Evolutionary conservation across 2,797 vertebrate genomes (phyloP), one percentile per base, ranked within the genome.

Genomic region (Synaphobranchus kaupii): DNA sequence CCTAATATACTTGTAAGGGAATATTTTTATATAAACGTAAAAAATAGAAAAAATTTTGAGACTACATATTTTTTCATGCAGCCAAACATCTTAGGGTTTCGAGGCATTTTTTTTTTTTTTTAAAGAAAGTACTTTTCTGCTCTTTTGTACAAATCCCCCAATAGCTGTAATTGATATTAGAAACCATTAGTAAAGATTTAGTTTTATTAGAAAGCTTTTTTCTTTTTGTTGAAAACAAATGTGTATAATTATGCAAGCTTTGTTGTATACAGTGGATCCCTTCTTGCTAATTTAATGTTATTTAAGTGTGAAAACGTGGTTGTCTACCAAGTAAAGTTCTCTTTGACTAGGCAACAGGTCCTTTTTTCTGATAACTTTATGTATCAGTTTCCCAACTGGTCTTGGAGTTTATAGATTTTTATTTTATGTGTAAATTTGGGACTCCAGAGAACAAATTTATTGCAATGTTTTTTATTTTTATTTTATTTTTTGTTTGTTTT

Each of bases 391-490:
- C 95, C 94, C 95, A 96, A 95, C 95, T 92, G 88, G 95, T 96
- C 94, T 96, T 96, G 96, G 95, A 96, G 93, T 95, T 96, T 95
- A 96, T 96, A 96, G 95, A 96, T 95, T 96, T 95, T 92, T 90
- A 94, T 93, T 95, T 96, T 96, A 90, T 96, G 94, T 97, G 96
- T 97, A 97, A 96, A 97, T 97, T 96, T 97, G 96, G 96, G 96
- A 94, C 95, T 97, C 94, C 89, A 95, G 96, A 97, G 94, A 96
- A 95, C 94, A 96, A 93, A 95, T 95, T 95, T 96, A 96, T 95
- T 94, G 94, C 94, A 95, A 94, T 94, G 94, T 91, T 95, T 93
- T 93, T 94, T 93, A 94, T 90, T 95, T 94, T 95, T 96, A 92
- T 91, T 94, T 94, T 95, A 94, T 96, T 95, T 94, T 95, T 94